Conservation (phyloP, 2,797 vertebrate genomes). For the Phoebastria nigripes region DNA sequence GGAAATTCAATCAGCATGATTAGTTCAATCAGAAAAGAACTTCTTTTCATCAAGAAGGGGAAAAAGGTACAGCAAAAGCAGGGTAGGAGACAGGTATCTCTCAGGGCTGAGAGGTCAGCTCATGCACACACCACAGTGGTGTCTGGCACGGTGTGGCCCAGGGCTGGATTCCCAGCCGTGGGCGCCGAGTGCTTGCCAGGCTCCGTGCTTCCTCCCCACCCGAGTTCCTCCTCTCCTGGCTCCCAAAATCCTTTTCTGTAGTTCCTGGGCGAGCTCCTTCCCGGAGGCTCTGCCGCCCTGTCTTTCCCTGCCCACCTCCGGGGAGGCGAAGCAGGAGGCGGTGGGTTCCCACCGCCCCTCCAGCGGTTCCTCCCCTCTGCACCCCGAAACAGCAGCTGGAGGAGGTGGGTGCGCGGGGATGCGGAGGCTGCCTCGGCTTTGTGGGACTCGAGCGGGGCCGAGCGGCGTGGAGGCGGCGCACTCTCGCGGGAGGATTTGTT, state of each 20-base stretch:
- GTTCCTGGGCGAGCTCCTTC: background rate
- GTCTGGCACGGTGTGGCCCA: accelerated
- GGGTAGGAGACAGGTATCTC: background rate
- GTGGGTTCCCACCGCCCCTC: background rate
- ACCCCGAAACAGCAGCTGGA: background rate
- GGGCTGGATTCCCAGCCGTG: background rate
- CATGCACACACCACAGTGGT: accelerated
- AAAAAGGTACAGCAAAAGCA: background rate
- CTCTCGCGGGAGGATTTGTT: background rate
- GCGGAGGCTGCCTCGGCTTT: background rate
- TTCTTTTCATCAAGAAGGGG: slow-evolving; percentile 64
- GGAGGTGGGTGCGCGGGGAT: accelerated
- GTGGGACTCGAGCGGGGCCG: accelerated
- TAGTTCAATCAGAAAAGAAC: slow-evolving; percentile 79
- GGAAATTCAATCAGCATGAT: slow-evolving; percentile 82
- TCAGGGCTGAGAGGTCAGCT: background rate
- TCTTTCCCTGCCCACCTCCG: background rate
- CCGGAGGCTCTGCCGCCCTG: background rate
- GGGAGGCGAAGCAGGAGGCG: background rate
- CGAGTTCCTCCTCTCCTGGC: background rate
- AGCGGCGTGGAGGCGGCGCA: accelerated
- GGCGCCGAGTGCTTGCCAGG: accelerated
- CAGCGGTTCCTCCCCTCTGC: background rate
- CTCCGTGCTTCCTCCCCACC: background rate
- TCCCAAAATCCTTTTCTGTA: background rate